These are phyloP conservation scores for Cygnus atratus DNA, from an alignment of 2,113 vertebrate species.

Conservation along the genomic window DNA sequence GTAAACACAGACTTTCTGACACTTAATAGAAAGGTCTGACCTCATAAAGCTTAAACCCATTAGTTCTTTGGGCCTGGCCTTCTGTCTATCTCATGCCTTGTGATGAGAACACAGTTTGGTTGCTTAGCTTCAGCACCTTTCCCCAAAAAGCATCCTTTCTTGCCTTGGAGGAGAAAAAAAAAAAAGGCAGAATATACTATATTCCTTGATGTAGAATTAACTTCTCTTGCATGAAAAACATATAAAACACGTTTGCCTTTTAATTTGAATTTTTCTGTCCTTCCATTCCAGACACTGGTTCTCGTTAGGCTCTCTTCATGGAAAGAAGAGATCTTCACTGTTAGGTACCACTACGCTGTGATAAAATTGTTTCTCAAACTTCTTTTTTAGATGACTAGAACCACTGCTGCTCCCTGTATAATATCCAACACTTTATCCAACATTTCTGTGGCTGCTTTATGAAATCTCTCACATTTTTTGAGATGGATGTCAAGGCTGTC, in stretches of 20 bases:
- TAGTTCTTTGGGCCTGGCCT: constrained; percentile 18
- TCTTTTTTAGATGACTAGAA: background rate
- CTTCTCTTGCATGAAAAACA: background rate
- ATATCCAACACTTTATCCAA: background rate
- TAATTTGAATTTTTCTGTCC: background rate
- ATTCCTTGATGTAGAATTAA: background rate
- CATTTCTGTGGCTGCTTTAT: background rate
- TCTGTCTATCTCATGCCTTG: background rate
- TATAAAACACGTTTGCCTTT: background rate
- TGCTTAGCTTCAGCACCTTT: background rate
- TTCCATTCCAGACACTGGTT: background rate
- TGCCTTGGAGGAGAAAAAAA: background rate
- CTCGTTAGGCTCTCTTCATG: background rate
- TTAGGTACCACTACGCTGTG: background rate
- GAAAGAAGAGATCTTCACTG: background rate
- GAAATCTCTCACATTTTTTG: background rate
- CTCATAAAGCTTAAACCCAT: background rate
- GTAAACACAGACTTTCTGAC: constrained; percentile 14
- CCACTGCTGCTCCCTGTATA: background rate
- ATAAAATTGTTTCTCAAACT: background rate
- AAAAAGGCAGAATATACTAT: background rate
- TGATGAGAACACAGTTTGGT: background rate
- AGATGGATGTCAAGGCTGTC: background rate
- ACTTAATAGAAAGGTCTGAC: constrained; percentile 29
- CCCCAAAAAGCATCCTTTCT: background rate